These are phyloP conservation scores for Aselliscus stoliczkanus DNA, from an alignment of 2,797 vertebrate genomes.

Conservation along the genomic window DNA sequence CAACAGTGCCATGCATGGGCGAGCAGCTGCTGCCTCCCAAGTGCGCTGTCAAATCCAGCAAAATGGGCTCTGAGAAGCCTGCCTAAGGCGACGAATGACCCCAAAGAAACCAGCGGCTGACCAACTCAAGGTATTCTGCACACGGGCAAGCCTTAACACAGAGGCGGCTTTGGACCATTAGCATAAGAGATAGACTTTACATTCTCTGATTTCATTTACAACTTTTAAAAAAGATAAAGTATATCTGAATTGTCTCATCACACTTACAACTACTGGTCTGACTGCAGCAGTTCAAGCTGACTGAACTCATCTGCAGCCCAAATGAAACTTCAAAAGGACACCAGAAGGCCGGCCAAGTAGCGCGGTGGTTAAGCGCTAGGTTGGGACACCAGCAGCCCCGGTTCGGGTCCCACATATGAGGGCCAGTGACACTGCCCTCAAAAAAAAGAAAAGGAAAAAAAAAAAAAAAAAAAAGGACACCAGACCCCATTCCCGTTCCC, in stretches of 20 bases:
- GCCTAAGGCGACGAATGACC: neutral
- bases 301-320: constrained; percentile 42
- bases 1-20: constrained; percentile 66
- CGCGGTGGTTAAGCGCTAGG: too few relatives aligned
- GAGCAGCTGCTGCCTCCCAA: constrained; percentile 61
- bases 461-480: constrained; percentile 26
- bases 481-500: constrained; percentile 20
- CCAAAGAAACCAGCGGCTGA: constrained; percentile 37
- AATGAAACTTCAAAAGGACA: constrained; percentile 18
- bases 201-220: constrained; percentile 79
- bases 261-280: constrained; percentile 22
- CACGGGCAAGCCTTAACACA: constrained; percentile 21
- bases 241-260: constrained; percentile 3
- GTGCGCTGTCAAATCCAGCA: neutral
- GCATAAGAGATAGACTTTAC: constrained; percentile 75
- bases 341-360: too few relatives aligned
- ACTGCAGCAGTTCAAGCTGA: constrained; percentile 45
- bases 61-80: neutral
- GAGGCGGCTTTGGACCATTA: constrained; percentile 79
- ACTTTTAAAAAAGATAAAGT: constrained; percentile 67
- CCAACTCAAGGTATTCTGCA: constrained; percentile 17
- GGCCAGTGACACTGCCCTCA: too few relatives aligned
- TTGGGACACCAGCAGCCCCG: too few relatives aligned
- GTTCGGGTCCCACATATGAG: too few relatives aligned
- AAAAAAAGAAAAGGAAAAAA: too few relatives aligned